phyloP scores from a whole-genome alignment of 2,797 vertebrate genomes.

The Carapus acus region DNA sequence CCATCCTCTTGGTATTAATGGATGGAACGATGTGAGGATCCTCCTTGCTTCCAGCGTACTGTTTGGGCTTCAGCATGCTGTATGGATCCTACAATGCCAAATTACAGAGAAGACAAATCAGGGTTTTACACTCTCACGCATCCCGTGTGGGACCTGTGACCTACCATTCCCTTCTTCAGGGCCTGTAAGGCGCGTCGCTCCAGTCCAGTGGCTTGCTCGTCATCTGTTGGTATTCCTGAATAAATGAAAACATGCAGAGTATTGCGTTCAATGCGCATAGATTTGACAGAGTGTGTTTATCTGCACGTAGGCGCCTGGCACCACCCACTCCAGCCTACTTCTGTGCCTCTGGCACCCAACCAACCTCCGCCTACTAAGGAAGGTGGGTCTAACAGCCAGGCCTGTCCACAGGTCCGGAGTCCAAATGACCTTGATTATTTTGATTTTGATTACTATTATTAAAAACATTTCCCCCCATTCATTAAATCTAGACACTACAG shows the following conservation, averaged over 20 bases:
- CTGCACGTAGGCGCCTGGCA: conserved; percentile 21
- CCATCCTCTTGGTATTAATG: conserved; percentile 63
- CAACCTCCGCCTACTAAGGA: conserved; percentile 45
- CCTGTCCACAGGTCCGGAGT: conserved; percentile 29
- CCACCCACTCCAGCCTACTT: conserved; percentile 11
- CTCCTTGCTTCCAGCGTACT: conserved; percentile 61
- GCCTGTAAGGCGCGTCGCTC: conserved; percentile 68
- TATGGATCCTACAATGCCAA: conserved; percentile 60
- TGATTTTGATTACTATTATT: conserved; percentile 7
- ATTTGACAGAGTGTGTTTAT: background rate
- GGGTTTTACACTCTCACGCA: background rate
- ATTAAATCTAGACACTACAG: too few species aligned
- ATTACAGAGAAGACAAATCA: background rate
- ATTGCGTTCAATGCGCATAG: background rate
- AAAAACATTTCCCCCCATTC: too few species aligned
- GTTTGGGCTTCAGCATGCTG: conserved; percentile 62
- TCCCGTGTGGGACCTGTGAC: background rate
- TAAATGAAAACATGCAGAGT: background rate
- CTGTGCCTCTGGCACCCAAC: conserved; percentile 46
- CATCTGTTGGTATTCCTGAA: conserved; percentile 77
- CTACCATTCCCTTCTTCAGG: conserved; percentile 71
- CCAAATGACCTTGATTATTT: conserved; percentile 66
- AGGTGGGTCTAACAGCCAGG: conserved; percentile 57
- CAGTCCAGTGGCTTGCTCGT: conserved; percentile 78
- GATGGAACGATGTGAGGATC: conserved; percentile 70